These are phyloP conservation scores for Sesamia inferens DNA, from an alignment of 2,888 invertebrate genomes.

Conservation along the genomic window DNA sequence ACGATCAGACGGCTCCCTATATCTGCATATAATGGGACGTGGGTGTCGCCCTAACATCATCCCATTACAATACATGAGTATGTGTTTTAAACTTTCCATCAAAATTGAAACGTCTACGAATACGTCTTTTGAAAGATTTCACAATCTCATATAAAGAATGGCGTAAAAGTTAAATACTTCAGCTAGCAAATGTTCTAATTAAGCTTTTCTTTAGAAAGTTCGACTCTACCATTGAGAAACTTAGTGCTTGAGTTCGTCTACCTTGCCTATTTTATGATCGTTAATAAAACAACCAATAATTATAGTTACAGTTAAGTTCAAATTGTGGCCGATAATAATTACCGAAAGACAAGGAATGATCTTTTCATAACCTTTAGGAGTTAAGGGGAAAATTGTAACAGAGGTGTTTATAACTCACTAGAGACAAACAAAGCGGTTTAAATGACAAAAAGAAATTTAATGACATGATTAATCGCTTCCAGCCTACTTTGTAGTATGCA, in stretches of 20 bases:
- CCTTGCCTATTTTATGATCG: slow-evolving; percentile 20
- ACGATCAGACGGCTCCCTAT: slow-evolving; percentile 71
- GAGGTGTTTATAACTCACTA: neutral
- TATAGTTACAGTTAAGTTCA: neutral
- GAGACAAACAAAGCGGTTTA: slow-evolving; percentile 24
- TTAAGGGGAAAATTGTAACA: neutral
- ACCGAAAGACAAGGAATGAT: neutral
- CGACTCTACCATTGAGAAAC: slow-evolving; percentile 1
- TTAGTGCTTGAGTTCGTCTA: neutral
- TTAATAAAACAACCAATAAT: slow-evolving; percentile 8
- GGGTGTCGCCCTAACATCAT: slow-evolving; percentile 81
- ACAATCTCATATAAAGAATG: slow-evolving; percentile 1
- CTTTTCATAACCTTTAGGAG: neutral
- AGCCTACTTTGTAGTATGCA: slow-evolving; percentile 51
- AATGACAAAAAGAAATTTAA: slow-evolving; percentile 46
- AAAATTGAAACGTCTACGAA: slow-evolving; percentile 26
- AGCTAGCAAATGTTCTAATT: slow-evolving; percentile 4
- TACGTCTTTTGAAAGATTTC: slow-evolving; percentile 7
- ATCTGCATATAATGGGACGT: slow-evolving; percentile 87
- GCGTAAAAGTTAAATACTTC: slow-evolving; percentile 10
- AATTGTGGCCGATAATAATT: neutral
- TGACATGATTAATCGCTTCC: slow-evolving; percentile 51
- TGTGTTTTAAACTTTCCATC: slow-evolving; percentile 50
- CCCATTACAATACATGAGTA: slow-evolving; percentile 77
- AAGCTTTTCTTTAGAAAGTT: slow-evolving; percentile 30